Base-by-base conservation (phyloP, 2,113 vertebrate genomes). In the Chamaetylas fuelleborni region DNA sequence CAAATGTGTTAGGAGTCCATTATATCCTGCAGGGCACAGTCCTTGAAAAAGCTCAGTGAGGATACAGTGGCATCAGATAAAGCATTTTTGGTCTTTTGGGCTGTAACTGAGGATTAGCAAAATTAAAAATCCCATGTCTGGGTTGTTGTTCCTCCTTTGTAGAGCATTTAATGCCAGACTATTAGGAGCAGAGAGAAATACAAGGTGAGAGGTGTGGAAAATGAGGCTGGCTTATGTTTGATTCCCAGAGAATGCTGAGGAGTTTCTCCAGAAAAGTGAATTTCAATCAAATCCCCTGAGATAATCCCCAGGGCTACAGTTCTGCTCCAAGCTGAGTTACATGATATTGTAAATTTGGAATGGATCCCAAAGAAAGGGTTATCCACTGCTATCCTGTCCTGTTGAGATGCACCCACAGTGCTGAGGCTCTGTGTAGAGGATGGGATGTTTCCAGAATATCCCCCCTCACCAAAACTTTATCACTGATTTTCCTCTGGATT, bases 311-410 rank as follows among this genome's bases (percentile, higher is more conserved):
- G 74, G 73, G 69, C 58, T 92, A 10, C 66, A 80, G 58, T 84
- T 91, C 86, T 90, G 70, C 71, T 90, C 54, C 78, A 76, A 74
- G 70, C 4, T 91, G 53, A 69, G 42, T 90, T 86, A 85, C 24
- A 42, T 82, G 88, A 87, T 88, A 48, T 26, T 81, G 72, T 89
- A 50, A 69, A 81, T 88, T 92, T 97, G 95, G 92, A 95, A 56
- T 50, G 79, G 84, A 92, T 96, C 86, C 95, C 91, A 91, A 50
- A 38, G 31, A 79, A 61, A 93, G 86, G 90, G 94, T 95, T 96
- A 82, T 25, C 45, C 34, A 25, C 45, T 70, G 89, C 84, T 80
- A 88, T 38, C 50, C 69, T 70, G 74, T 64, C 66, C 81, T 93
- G 40, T 47, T 86, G 79, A 77, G 80, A 92, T 62, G 74, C 38